phyloP scores from a whole-genome alignment of 2,888 invertebrate species.

The Troides helena region DNA sequence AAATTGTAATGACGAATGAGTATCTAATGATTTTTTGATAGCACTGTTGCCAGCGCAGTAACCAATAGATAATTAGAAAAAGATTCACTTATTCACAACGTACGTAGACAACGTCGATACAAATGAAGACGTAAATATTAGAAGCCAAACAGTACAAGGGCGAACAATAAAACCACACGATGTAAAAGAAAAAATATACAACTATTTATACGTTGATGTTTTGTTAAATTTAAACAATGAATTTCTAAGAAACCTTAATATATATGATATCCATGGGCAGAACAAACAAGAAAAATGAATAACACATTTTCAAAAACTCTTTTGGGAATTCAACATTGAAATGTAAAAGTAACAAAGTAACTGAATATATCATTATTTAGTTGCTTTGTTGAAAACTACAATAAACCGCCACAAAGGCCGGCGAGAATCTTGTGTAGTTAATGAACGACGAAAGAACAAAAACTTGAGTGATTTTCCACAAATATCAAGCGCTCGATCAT shows the following conservation, averaged over 20 bases:
- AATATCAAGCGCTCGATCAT: not conserved
- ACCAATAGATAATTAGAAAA: not conserved
- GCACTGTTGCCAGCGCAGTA: constrained; percentile 33
- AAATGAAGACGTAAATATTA: not conserved
- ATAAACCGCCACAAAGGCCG: not conserved
- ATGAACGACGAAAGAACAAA: not conserved
- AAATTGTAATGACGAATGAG: constrained; percentile 46
- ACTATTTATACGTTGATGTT: not conserved
- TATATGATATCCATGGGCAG: not conserved
- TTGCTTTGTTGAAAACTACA: not conserved
- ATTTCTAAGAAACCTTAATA: too few species aligned
- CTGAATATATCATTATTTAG: not conserved
- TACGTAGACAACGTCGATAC: not conserved
- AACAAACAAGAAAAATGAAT: not conserved
- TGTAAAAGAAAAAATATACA: not conserved
- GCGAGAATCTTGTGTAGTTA: too few species aligned
- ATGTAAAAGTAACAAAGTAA: not conserved
- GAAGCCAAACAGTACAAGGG: constrained; percentile 1
- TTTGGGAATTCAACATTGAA: not conserved
- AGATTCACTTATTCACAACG: not conserved
- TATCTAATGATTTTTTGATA: constrained; percentile 22
- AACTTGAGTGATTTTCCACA: not conserved
- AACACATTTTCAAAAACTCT: too few species aligned
- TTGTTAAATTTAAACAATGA: not conserved
- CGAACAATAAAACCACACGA: constrained; percentile 25